phyloP scores from a whole-genome alignment of 2,113 vertebrate genomes.

The Cynopterus brachyotis region DNA sequence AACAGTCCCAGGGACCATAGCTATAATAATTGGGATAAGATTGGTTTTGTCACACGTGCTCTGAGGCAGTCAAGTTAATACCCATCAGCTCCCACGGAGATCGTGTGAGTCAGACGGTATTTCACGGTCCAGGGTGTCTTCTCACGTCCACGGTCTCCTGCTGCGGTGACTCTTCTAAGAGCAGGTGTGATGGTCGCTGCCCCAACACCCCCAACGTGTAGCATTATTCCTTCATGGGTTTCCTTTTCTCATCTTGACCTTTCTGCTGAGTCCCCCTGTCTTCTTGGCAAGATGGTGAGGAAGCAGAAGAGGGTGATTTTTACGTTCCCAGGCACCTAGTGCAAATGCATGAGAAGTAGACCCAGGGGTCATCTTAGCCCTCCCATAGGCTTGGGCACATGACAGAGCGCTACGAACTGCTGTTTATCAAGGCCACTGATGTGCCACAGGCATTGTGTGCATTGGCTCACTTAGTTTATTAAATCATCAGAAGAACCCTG shows the following conservation, averaged over 20 bases:
- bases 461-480: background rate
- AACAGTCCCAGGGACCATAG: background rate
- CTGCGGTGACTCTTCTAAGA: background rate
- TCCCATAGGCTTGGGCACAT: background rate
- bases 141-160: background rate
- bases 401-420: background rate
- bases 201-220: fast-evolving
- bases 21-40: background rate
- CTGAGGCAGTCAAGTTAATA: background rate
- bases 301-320: background rate
- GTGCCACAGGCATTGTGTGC: fast-evolving
- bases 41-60: conserved; percentile 49
- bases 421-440: background rate
- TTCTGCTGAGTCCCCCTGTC: background rate
- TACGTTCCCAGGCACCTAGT: background rate
- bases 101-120: background rate
- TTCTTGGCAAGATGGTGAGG: background rate
- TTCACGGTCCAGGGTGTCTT: background rate
- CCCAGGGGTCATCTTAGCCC: background rate
- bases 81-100: background rate
- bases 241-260: background rate
- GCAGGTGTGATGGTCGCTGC: background rate
- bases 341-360: background rate
- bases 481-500: background rate
- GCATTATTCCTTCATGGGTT: background rate